Evolutionary conservation across 2,113 vertebrate genomes (phyloP).

Genomic region (Dasyurus viverrinus): DNA sequence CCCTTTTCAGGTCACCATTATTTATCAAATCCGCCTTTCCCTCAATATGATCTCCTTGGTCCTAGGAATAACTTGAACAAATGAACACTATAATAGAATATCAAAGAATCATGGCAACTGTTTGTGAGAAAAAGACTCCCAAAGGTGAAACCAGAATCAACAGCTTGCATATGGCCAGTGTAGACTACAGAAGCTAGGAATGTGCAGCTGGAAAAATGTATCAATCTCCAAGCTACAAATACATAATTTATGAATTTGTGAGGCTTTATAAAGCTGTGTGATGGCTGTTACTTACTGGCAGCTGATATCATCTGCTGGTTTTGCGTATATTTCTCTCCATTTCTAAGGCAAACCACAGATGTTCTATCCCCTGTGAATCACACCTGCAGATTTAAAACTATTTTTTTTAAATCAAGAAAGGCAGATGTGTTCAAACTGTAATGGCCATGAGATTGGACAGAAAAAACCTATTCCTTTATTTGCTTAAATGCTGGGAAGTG

Average conservation of each 20-base stretch:
- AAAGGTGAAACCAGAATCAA: slow-evolving; percentile 51
- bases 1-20: not conserved
- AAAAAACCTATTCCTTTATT: slow-evolving; percentile 53
- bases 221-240: slow-evolving; percentile 65
- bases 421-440: slow-evolving; percentile 79
- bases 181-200: slow-evolving; percentile 60
- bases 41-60: not conserved
- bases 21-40: not conserved
- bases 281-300: slow-evolving; percentile 68
- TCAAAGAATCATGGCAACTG: slow-evolving; percentile 32
- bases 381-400: slow-evolving; percentile 80
- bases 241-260: slow-evolving; percentile 77
- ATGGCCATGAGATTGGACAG: slow-evolving; percentile 53
- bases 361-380: slow-evolving; percentile 77
- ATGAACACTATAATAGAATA: slow-evolving; percentile 25
- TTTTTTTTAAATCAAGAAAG: slow-evolving; percentile 51
- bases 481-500: slow-evolving; percentile 56
- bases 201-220: slow-evolving; percentile 73
- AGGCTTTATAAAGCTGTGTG: slow-evolving; percentile 72
- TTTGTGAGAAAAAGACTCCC: slow-evolving; percentile 37
- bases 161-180: slow-evolving; percentile 46
- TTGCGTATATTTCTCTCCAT: slow-evolving; percentile 67
- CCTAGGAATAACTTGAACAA: not conserved
- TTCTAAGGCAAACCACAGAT: slow-evolving; percentile 78
- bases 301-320: slow-evolving; percentile 76